Evolutionary conservation across 53 echinoderm and acorn worm species (phyloP).

Genomic region (Echinometra lucunter): DNA sequence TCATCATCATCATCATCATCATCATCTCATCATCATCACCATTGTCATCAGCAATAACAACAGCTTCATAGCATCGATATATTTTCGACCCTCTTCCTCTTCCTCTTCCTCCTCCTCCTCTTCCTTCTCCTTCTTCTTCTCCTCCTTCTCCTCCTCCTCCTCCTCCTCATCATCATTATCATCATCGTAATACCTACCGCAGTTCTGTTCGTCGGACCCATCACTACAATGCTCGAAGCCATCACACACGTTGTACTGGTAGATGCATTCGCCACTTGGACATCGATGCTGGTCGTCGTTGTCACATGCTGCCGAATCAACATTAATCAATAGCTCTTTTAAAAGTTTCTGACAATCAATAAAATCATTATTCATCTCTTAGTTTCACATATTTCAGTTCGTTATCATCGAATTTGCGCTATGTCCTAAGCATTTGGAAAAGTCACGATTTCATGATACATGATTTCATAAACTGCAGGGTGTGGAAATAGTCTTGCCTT

Average conservation of each 20-base stretch:
- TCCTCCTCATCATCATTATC: background rate
- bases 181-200: constrained; percentile 14
- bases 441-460: no score
- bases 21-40: constrained; percentile 12
- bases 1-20: constrained; percentile 15
- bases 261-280: constrained; percentile 14
- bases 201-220: constrained; percentile 1
- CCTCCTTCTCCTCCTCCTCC: no score
- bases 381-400: no score
- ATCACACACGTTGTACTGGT: background rate
- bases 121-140: background rate
- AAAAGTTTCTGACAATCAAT: background rate
- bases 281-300: background rate
- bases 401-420: no score
- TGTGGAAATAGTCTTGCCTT: no score
- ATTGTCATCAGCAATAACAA: constrained; percentile 1
- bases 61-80: background rate
- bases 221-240: constrained; percentile 6
- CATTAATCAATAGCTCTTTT: background rate
- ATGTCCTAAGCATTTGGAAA: no score
- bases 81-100: background rate
- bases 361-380: background rate
- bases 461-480: no score
- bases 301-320: constrained; percentile 2
- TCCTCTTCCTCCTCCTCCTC: no score